Base-by-base conservation (phyloP, 2,113 vertebrate genomes). In the Ciconia boyciana region DNA sequence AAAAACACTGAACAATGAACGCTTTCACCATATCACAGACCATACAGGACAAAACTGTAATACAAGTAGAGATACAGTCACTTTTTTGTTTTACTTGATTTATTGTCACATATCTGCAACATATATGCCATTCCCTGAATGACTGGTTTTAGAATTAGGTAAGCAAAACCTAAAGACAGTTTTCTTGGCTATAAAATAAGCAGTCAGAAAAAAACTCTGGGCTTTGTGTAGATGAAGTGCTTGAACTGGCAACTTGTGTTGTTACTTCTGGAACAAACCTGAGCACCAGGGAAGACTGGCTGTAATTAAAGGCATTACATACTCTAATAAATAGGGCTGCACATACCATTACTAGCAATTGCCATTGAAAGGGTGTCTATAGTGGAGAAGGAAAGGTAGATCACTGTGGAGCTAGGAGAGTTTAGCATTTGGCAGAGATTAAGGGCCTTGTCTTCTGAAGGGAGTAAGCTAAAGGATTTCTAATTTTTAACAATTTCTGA, bases 181-280 rank as follows among this genome's bases (percentile, higher is more conserved):
- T 81, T 89, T 75, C 69, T 92, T 94, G 72, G 60, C 55, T 87
- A 29, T 52, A 72, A 91, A 84, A 62, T 26, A 87, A 89, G 61
- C 39, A 87, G 44, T 26, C 43, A 84, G 86, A 41, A 92, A 92
- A 69, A 77, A 16, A 1, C 8, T 60, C 41, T 17, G 22, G 43
- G 18, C 15, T 46, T 44, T 69, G 41, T 87, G 65, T 18, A 87
- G 93, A 96, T 92, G 51, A 95, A 95, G 92, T 94, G 80, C 69
- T 96, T 94, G 74, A 96, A 93, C 87, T 95, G 96, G 69, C 83
- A 94, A 21, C 34, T 69, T 48, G 39, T 68, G 39, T 51, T 96
- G 72, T 76, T 95, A 82, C 89, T 96, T 88, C 90, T 95, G 92
- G 90, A 96, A 78, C 36, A 86, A 78, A 70, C 18, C 44, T 76